phyloP scores from a whole-genome alignment of 2,888 invertebrate genomes.

The Dromius quadrimaculatus region DNA sequence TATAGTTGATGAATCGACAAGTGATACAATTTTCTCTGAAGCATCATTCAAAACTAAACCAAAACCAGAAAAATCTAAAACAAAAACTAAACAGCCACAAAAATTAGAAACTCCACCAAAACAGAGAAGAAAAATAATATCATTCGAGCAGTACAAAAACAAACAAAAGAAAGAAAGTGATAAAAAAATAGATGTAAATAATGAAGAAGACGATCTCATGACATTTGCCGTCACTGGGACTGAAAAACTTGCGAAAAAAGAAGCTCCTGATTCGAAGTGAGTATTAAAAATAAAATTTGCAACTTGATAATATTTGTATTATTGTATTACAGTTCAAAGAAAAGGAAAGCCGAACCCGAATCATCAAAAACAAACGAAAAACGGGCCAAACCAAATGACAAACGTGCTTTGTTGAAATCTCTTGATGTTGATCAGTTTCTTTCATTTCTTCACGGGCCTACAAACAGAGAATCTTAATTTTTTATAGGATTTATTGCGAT shows the following conservation, averaged over 20 bases:
- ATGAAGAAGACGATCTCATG: slow-evolving; percentile 59
- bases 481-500: not conserved
- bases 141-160: slow-evolving; percentile 38
- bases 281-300: slow-evolving; percentile 34
- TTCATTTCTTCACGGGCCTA: slow-evolving; percentile 59
- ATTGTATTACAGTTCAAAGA: slow-evolving; percentile 57
- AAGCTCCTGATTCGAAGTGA: slow-evolving; percentile 54
- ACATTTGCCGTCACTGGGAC: slow-evolving; percentile 59
- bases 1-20: slow-evolving; percentile 29
- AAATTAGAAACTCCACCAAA: not conserved
- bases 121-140: not conserved
- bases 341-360: slow-evolving; percentile 57
- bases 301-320: no score
- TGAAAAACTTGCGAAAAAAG: slow-evolving; percentile 52
- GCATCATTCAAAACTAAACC: not conserved
- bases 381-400: slow-evolving; percentile 56
- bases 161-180: slow-evolving; percentile 21
- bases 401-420: slow-evolving; percentile 57
- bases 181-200: slow-evolving; percentile 18
- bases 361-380: slow-evolving; percentile 55
- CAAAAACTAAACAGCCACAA: not conserved
- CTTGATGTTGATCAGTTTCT: slow-evolving; percentile 61
- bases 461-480: not conserved
- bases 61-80: not conserved
- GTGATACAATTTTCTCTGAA: not conserved